Evolutionary conservation across 2,797 vertebrate genomes (phyloP), one percentile per base, ranked within the genome.

Genomic region (Luscinia luscinia): DNA sequence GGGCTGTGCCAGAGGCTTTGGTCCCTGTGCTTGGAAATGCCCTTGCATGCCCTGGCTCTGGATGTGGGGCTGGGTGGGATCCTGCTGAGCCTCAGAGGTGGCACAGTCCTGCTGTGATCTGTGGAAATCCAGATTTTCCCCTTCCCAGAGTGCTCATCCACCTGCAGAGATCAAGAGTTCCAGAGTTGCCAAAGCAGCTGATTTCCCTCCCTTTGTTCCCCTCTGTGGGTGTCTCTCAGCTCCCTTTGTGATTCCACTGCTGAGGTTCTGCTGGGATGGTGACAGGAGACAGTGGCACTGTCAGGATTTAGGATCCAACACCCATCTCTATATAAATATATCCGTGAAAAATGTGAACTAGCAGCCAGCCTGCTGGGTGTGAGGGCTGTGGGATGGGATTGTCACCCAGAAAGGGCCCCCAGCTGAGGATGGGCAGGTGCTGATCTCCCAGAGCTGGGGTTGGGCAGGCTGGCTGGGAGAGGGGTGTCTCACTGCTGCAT

Each of bases 321-420:
- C 11, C 32, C n/a, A 8, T 16, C 36, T 43, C 6, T 21, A 0
- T 9, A 5, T 8, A 32, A 76, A 45, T 7, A 6, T 1, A 30
- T 8, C 45, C 66, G 9, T 27, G 28, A 28, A 48, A 48, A 48
- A 15, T 48, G 46, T 48, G 23, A 48, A 48, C 24, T 9, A 24
- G 23, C 46, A 48, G 46, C 51, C 68, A 80, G 72, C 40, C 77
- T 57, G n/a, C 27, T 32, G 45, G 11, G 17, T 11, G 45, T 18
- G 49, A 26, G 45, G 38, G 61, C 9, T 40, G 1, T 15, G 26
- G 13, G 12, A 2, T 46, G 30, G 51, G 38, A 30, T 2, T 28
- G 23, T 12, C 8, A 5, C 21, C 81, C 36, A 2, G 9, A 8
- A 43, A 51, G 21, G 75, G 15, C 28, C 70, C 8, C 14, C 75